Evolutionary conservation across 2,888 invertebrate species (phyloP), one percentile per base, ranked within the genome.

Genomic region (Andrena minutula): DNA sequence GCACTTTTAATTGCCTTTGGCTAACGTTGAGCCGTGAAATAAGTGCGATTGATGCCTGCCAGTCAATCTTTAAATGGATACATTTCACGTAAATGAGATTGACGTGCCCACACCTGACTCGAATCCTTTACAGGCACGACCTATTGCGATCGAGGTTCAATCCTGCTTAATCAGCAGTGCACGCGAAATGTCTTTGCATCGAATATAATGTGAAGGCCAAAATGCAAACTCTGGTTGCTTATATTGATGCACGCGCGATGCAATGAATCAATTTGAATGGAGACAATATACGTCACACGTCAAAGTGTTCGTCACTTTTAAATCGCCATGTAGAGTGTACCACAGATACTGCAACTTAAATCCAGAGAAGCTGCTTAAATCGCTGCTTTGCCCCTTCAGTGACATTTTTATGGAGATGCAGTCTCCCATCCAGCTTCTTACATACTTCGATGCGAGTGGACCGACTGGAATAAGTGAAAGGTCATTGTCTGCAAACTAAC

Each of bases 151-250:
- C 23, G 1, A 10, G 23, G 12, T 26, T 56, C 56, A 56, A 56
- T 56, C 26, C 8, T 23, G 70, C 58, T 75, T 60, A 64, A 84
- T 64, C 51, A 58, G 49, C 61, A n/a, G 20, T 23, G 3, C 47
- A 26, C 28, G 32, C 32, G 20, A 60, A 49, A 47, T n/a, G 28
- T 23, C 26, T 28, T 30, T 32, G 20, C n/a, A 8, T 16, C 5
- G 28, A 23, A 28, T 47, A 73, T 20, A n/a, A 30, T 30, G 5
- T 47, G 4, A 47, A 58, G 2, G 10, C 23, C 10, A 35, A 10
- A 30, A 2, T 16, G n/a, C 35, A 53, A 65, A n/a, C 12, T 56
- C 7, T 7, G 30, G 20, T 72, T 23, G 6, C 1, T 10, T 2
- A 6, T 51, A 63, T 41, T 2, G 1, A 61, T 71, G 5, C 16